Percentiles rank a stretch among this genome's conserved stretches.
These are phyloP conservation scores for Dryas iulia DNA, from an alignment of 1,140 invertebrate genomes.

Conservation along the genomic window DNA sequence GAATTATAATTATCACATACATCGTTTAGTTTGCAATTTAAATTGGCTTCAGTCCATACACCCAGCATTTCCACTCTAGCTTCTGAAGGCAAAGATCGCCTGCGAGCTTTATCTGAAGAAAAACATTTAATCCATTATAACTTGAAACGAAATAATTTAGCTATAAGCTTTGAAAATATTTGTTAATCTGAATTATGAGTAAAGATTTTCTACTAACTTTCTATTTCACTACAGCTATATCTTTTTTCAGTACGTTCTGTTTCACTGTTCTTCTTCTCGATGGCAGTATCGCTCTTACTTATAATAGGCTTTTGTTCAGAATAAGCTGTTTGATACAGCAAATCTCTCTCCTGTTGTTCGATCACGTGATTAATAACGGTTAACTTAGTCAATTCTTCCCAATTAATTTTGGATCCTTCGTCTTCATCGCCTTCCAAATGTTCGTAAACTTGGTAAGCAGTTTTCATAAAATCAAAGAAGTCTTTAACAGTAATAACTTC, in stretches of 20 bases:
- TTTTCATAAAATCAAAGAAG: slow-evolving; percentile 87
- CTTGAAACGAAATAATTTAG: not conserved
- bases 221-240: slow-evolving; percentile 67
- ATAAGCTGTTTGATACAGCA: slow-evolving; percentile 55
- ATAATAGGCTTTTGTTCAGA: slow-evolving; percentile 51
- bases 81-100: slow-evolving; percentile 49
- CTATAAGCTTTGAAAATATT: not conserved
- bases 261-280: slow-evolving; percentile 54
- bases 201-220: slow-evolving; percentile 42
- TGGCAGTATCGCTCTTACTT: slow-evolving; percentile 62
- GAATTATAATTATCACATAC: slow-evolving; percentile 59
- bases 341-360: slow-evolving; percentile 67
- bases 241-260: slow-evolving; percentile 49
- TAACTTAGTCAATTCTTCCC: slow-evolving; percentile 81
- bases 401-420: slow-evolving; percentile 82
- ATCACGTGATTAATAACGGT: slow-evolving; percentile 74
- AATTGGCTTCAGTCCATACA: slow-evolving; percentile 72
- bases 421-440: slow-evolving; percentile 82
- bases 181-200: not conserved
- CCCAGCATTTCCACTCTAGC: slow-evolving; percentile 71
- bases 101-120: slow-evolving; percentile 46
- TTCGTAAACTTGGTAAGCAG: slow-evolving; percentile 85
- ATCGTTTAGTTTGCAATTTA: slow-evolving; percentile 74
- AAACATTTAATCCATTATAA: not conserved
- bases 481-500: slow-evolving; percentile 84